Conservation (phyloP, 1,140 invertebrate genomes). For the Eriosoma lanigerum region DNA sequence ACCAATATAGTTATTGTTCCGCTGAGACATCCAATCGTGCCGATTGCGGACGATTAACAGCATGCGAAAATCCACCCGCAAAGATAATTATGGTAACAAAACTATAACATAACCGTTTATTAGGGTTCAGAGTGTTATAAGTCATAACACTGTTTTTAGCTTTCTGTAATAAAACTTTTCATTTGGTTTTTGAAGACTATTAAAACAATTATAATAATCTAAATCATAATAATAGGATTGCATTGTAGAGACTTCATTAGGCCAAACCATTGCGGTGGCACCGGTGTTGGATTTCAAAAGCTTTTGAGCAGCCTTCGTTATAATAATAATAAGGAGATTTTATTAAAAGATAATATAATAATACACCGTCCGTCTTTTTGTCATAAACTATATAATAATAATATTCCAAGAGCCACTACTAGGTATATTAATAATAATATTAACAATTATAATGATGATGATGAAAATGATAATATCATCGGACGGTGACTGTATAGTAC, state of each 20-base stretch:
- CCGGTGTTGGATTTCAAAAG: background rate
- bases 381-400: background rate
- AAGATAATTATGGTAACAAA: background rate
- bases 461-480: too few relatives aligned
- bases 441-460: constrained; percentile 5
- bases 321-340: background rate
- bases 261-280: background rate
- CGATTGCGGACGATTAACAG: too few relatives aligned
- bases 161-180: background rate
- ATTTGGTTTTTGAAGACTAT: background rate
- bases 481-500: too few relatives aligned
- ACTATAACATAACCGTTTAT: too few relatives aligned
- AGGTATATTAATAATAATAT: background rate
- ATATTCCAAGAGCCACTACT: background rate
- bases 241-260: background rate
- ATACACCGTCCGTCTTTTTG: background rate
- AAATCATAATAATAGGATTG: background rate
- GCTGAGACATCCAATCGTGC: too few relatives aligned
- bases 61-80: background rate
- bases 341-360: constrained; percentile 20
- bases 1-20: too few relatives aligned
- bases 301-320: constrained; percentile 7
- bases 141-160: background rate
- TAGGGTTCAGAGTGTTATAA: background rate
- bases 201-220: background rate